These are phyloP conservation scores for Scolopax bukidnonensis DNA, from an alignment of 2,797 vertebrate genomes.

Conservation along the genomic window DNA sequence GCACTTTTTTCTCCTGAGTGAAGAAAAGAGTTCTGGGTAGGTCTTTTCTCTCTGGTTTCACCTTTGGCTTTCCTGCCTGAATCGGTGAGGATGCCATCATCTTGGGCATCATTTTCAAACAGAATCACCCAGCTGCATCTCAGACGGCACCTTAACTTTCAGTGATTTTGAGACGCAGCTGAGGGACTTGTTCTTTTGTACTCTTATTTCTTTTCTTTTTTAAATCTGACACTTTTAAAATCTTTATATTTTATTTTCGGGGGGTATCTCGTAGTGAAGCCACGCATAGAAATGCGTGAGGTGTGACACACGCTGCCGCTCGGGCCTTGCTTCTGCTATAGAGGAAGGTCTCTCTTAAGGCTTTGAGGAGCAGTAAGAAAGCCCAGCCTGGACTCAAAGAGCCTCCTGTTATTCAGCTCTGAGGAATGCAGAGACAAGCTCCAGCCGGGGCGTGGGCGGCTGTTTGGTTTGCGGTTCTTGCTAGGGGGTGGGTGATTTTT, in stretches of 20 bases:
- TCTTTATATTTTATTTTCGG: not conserved
- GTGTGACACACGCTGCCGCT: not conserved
- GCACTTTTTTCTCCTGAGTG: not conserved
- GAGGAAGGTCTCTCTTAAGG: not conserved
- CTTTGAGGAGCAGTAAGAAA: not conserved
- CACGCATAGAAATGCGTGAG: rapidly evolving
- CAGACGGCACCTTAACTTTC: not conserved
- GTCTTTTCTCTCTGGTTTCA: not conserved
- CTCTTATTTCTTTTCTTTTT: not conserved
- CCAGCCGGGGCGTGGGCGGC: slow-evolving; percentile 78
- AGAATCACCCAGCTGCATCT: not conserved
- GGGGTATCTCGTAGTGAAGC: not conserved
- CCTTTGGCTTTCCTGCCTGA: not conserved
- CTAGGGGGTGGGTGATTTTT: slow-evolving; percentile 77
- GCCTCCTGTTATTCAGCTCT: slow-evolving; percentile 72
- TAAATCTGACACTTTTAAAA: not conserved
- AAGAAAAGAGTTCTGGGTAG: not conserved
- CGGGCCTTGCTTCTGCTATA: not conserved
- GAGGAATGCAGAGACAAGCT: slow-evolving; percentile 79
- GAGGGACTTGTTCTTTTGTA: not conserved
- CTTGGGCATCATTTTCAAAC: not conserved
- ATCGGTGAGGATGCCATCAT: not conserved
- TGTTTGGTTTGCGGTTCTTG: slow-evolving; percentile 82
- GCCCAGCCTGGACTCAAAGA: not conserved
- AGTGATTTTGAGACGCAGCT: not conserved